phyloP scores from a whole-genome alignment of 2,888 invertebrate species.

The Helobdella robusta region DNA sequence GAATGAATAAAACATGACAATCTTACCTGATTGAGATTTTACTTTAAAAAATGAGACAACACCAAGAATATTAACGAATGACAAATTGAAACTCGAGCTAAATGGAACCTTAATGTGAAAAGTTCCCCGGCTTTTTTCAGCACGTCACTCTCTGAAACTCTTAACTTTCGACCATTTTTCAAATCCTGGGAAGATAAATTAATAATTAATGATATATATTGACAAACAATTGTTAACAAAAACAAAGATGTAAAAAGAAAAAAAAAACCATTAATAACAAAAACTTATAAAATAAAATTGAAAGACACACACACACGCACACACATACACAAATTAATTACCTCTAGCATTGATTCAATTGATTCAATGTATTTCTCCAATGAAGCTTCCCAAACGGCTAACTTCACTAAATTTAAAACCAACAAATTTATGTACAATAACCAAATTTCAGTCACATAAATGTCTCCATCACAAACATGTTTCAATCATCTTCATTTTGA shows the following conservation, averaged over 20 bases:
- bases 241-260: no score
- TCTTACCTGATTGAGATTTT: no score
- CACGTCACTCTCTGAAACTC: conserved; percentile 63
- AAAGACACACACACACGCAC: background rate
- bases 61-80: background rate
- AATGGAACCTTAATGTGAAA: conserved; percentile 62
- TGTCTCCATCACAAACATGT: background rate
- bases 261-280: background rate
- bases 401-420: conserved; percentile 59
- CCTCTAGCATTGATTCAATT: conserved; percentile 68
- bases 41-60: background rate
- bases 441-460: background rate
- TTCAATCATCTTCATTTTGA: conserved; percentile 2
- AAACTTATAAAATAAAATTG: background rate
- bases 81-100: background rate
- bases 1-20: background rate
- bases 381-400: conserved; percentile 85
- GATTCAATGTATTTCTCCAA: conserved; percentile 73
- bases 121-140: conserved; percentile 74
- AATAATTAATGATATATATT: background rate
- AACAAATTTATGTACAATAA: background rate
- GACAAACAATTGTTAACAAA: background rate
- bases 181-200: conserved; percentile 54
- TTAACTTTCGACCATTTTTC: conserved; percentile 62
- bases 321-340: conserved; percentile 30